Percentiles rank a stretch among this genome's conserved stretches.
Evolutionary conservation across 2,113 vertebrate genomes (phyloP).

Genomic region (Solenodon paradoxus): DNA sequence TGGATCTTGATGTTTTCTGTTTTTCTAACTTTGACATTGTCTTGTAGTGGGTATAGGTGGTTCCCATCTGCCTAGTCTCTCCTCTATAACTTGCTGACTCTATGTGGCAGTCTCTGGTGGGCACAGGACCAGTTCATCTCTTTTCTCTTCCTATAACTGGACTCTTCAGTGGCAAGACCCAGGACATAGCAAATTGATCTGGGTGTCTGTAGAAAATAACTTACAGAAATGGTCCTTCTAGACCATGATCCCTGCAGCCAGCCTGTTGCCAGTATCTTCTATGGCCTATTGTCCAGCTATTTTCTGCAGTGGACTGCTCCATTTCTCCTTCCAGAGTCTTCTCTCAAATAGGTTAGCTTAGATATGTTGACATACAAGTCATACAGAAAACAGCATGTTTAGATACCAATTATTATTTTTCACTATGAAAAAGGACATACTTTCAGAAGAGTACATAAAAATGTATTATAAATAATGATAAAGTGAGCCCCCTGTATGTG

Average conservation of each 20-base stretch:
- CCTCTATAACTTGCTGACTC: neutral
- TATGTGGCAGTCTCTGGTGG: neutral
- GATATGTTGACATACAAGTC: neutral
- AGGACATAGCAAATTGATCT: neutral
- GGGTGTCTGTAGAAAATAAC: neutral
- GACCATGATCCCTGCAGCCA: neutral
- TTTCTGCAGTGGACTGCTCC: neutral
- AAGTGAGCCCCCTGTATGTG: neutral
- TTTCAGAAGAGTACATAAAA: neutral
- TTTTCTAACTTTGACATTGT: neutral
- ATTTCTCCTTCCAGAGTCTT: neutral
- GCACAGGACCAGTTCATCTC: neutral
- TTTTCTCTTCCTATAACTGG: neutral
- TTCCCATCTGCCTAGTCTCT: neutral
- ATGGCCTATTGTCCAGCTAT: neutral
- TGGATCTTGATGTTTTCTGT: neutral
- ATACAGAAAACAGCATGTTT: neutral
- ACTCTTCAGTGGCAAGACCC: neutral
- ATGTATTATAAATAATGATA: neutral
- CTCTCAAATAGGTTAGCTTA: neutral
- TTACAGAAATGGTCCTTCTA: neutral
- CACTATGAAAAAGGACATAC: neutral
- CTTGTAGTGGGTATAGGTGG: neutral
- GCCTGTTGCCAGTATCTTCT: neutral
- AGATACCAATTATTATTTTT: neutral